A percentile compares a stretch with the other conserved stretches of the same genome.
phyloP scores from a whole-genome alignment of 2,113 vertebrate genomes.

The Bufo gargarizans region DNA sequence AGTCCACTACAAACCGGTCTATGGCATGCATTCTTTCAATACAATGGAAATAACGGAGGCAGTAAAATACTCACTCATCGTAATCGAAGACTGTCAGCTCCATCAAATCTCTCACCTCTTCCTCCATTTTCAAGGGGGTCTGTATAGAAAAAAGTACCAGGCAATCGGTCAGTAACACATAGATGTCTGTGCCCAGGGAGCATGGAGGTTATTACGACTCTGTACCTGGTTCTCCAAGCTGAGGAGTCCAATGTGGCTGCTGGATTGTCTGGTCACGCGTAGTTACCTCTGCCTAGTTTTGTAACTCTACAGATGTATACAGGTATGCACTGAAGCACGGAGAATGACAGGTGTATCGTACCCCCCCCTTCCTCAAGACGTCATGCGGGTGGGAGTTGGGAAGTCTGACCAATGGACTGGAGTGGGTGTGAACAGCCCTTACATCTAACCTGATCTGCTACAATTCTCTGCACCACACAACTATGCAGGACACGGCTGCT shows the following conservation, averaged over 20 bases:
- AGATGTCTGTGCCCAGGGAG: too few relatives aligned
- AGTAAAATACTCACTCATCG: conserved; percentile 33
- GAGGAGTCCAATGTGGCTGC: neutral
- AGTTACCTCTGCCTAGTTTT: neutral
- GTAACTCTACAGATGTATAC: conserved; percentile 18
- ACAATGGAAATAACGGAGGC: neutral
- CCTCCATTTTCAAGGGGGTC: conserved; percentile 44
- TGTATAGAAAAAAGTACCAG: neutral
- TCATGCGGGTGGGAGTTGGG: conserved; percentile 10
- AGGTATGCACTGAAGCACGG: conserved; percentile 30
- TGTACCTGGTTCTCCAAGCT: neutral
- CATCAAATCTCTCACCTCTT: conserved; percentile 7
- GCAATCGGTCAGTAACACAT: neutral
- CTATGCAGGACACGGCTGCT: neutral
- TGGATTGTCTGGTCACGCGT: neutral
- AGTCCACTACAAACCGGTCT: too few relatives aligned
- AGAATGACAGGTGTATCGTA: conserved; percentile 18
- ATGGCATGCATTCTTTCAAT: too few relatives aligned
- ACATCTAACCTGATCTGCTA: conserved; percentile 40
- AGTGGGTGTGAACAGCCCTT: conserved; percentile 17
- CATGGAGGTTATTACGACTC: too few relatives aligned
- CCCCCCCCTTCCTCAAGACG: neutral
- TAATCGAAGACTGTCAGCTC: conserved; percentile 37
- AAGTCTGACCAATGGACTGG: conserved; percentile 17
- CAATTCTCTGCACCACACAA: conserved; percentile 31